Evolutionary conservation across 37 sponge, comb jelly and placozoan species (phyloP).

Genomic region (Chondrosia reniformis): DNA sequence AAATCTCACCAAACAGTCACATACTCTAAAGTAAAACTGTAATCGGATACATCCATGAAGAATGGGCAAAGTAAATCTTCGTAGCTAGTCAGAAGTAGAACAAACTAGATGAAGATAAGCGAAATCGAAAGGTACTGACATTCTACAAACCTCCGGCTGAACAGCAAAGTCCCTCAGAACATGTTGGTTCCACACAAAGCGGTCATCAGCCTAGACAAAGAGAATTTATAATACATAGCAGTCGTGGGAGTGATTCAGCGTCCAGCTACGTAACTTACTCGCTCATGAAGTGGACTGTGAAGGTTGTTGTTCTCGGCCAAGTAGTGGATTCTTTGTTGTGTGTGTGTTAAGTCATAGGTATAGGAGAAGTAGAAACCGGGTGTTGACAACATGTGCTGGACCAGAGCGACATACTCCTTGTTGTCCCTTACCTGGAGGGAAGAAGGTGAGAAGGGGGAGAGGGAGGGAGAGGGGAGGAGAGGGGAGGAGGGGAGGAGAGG

Average conservation of each 20-base stretch:
- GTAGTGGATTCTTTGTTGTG: slow-evolving; percentile 51
- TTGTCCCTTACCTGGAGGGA: slow-evolving; percentile 55
- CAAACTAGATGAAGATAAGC: not conserved
- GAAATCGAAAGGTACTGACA: not conserved
- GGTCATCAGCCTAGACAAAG: slow-evolving; percentile 70
- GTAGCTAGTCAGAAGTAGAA: slow-evolving; percentile 29
- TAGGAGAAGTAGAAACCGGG: slow-evolving; percentile 88
- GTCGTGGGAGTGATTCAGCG: not conserved
- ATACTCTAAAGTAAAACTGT: too few relatives aligned
- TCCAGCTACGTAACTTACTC: slow-evolving; percentile 33
- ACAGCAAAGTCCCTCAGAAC: slow-evolving; percentile 64
- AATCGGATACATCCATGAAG: slow-evolving; percentile 70
- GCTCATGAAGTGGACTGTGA: slow-evolving; percentile 45
- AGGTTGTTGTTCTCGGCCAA: slow-evolving; percentile 48
- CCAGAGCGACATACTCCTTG: slow-evolving; percentile 57
- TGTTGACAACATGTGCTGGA: slow-evolving; percentile 61
- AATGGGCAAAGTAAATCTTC: slow-evolving; percentile 58
- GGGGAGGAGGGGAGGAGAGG: too few relatives aligned
- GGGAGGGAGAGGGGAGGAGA: too few relatives aligned
- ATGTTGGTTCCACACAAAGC: slow-evolving; percentile 89
- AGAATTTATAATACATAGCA: slow-evolving; percentile 11
- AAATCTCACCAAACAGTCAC: too few relatives aligned
- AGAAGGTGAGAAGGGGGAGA: not conserved
- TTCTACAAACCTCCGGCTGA: slow-evolving; percentile 33
- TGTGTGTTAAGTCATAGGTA: slow-evolving; percentile 81